A percentile compares a stretch with the other conserved stretches of the same genome.
phyloP scores from a whole-genome alignment of 2,888 invertebrate species.

The Molanna angustata region DNA sequence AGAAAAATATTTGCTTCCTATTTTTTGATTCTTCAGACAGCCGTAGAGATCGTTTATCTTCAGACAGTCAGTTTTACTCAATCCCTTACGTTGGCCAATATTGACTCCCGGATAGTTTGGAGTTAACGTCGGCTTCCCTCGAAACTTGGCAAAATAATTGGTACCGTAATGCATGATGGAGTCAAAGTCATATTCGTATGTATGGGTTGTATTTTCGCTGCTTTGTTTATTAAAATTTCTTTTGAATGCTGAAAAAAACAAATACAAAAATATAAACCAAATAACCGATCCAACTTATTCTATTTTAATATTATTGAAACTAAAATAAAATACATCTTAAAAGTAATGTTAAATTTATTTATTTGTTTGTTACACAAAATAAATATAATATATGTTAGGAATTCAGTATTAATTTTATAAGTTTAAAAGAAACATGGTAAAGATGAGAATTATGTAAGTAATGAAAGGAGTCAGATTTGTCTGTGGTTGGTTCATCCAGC shows the following conservation, averaged over 20 bases:
- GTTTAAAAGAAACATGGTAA: too few species aligned
- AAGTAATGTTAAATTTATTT: too few species aligned
- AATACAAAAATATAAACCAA: not conserved
- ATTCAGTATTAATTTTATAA: too few species aligned
- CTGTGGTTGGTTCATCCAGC: too few species aligned
- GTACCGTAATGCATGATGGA: conserved; percentile 78
- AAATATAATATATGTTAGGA: too few species aligned
- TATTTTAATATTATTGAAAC: too few species aligned
- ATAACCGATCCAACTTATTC: too few species aligned
- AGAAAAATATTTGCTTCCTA: conserved; percentile 53
- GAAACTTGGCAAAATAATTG: conserved; percentile 61
- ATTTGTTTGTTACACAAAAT: too few species aligned
- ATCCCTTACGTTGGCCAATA: conserved; percentile 61
- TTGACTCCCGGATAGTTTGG: conserved; percentile 54
- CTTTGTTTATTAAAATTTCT: conserved; percentile 66
- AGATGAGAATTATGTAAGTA: too few species aligned
- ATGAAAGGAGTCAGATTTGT: too few species aligned
- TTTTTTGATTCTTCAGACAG: conserved; percentile 52
- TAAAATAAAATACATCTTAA: too few species aligned
- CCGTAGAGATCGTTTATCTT: conserved; percentile 67
- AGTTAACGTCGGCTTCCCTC: conserved; percentile 61
- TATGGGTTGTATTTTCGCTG: conserved; percentile 60
- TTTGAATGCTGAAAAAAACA: conserved; percentile 50
- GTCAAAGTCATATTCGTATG: conserved; percentile 72
- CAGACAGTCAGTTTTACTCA: conserved; percentile 65